These are phyloP conservation scores for Bombus polaris DNA, from an alignment of 1,140 invertebrate genomes.

Conservation along the genomic window DNA sequence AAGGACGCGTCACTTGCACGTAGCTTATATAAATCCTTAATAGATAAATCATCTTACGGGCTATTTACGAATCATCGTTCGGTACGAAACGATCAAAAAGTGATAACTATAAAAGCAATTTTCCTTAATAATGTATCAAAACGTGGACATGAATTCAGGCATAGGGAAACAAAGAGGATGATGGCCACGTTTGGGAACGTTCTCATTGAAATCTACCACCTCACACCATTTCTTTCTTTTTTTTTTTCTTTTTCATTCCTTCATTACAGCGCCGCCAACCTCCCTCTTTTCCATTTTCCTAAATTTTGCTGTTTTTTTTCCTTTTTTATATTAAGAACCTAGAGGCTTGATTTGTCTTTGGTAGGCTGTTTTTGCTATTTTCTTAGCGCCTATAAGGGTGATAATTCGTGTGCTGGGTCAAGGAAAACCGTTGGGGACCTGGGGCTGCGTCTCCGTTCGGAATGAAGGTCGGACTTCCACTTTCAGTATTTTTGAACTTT, in stretches of 20 bases:
- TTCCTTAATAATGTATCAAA: conserved; percentile 53
- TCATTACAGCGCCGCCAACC: not conserved
- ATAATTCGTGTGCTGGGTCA: conserved; percentile 78
- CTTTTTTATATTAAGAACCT: conserved; percentile 28
- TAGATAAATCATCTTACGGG: conserved; percentile 54
- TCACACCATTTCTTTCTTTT: no score
- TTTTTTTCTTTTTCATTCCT: not conserved
- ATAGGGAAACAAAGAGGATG: conserved; percentile 26
- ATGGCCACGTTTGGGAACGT: conserved; percentile 1
- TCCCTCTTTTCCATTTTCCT: conserved; percentile 13
- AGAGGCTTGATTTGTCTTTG: conserved; percentile 35
- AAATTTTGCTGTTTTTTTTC: conserved; percentile 12
- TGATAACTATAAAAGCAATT: conserved; percentile 60
- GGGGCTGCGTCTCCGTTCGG: conserved; percentile 77
- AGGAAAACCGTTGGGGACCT: conserved; percentile 80
- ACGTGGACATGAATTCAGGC: conserved; percentile 21
- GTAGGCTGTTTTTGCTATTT: conserved; percentile 43
- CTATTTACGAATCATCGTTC: conserved; percentile 36
- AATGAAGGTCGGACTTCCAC: conserved; percentile 74
- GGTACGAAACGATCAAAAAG: conserved; percentile 24
- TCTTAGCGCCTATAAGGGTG: conserved; percentile 79
- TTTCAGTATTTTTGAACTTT: conserved; percentile 77
- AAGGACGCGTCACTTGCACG: conserved; percentile 56
- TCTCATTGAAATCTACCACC: not conserved
- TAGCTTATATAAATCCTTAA: conserved; percentile 64